A percentile compares a stretch with the other conserved stretches of the same genome.
Conservation (phyloP, 2,113 vertebrate genomes). For the Prionailurus viverrinus region DNA sequence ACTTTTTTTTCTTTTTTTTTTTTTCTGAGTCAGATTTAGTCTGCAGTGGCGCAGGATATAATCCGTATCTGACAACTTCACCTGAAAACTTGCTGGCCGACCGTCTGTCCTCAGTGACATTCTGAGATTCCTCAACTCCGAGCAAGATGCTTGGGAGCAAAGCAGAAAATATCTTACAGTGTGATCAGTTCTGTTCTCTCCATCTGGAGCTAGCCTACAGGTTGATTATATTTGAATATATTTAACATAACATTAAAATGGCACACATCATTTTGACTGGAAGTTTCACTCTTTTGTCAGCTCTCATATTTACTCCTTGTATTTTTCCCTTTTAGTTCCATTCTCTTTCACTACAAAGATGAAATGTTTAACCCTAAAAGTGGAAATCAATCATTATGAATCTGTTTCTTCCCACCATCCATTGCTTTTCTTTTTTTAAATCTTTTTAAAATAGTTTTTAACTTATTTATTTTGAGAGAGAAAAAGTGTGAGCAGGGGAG, state of each 20-base stretch:
- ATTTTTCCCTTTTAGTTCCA: background rate
- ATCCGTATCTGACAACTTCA: background rate
- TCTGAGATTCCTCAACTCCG: background rate
- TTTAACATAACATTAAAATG: conserved; percentile 65
- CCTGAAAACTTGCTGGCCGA: background rate
- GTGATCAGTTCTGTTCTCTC: background rate
- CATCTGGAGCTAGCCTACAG: conserved; percentile 64
- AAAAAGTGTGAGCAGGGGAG: too few species aligned
- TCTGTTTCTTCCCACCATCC: background rate
- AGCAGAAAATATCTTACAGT: conserved; percentile 1
- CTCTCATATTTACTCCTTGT: conserved; percentile 29
- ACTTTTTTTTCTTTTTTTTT: background rate
- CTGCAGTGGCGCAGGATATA: background rate
- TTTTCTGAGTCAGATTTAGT: background rate
- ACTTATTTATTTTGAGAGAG: too few species aligned
- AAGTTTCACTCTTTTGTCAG: conserved; percentile 36
- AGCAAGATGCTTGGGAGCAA: background rate
- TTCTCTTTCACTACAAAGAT: background rate
- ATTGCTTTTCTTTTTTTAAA: background rate
- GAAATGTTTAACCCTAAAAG: background rate
- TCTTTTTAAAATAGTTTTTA: too few species aligned
- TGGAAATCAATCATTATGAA: background rate
- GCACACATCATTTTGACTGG: conserved; percentile 49
- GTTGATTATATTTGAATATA: conserved; percentile 62
- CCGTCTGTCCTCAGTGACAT: background rate